Evolutionary conservation across 2,797 vertebrate genomes (phyloP).

Genomic region (Sciurus vulgaris): DNA sequence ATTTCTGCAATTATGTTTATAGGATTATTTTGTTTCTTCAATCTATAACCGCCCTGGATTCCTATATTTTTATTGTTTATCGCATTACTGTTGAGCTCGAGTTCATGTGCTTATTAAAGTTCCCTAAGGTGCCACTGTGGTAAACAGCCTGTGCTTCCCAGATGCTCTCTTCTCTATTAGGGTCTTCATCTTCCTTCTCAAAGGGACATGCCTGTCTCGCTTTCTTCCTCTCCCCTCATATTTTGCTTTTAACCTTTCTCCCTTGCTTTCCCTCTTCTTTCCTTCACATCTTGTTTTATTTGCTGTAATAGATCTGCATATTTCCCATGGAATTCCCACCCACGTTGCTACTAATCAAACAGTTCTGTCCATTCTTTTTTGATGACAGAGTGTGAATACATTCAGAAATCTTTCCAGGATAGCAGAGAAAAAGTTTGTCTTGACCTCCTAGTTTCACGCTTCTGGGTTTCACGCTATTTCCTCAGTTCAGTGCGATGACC

Average conservation of each 20-base stretch:
- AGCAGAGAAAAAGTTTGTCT: not conserved
- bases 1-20: not conserved
- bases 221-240: not conserved
- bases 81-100: not conserved
- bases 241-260: not conserved
- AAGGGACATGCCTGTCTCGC: not conserved
- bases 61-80: not conserved
- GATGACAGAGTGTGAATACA: not conserved
- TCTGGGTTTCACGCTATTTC: not conserved
- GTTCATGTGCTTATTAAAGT: not conserved
- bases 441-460: not conserved
- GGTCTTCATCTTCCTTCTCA: not conserved
- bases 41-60: not conserved
- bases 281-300: not conserved
- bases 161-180: not conserved
- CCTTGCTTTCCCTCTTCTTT: not conserved
- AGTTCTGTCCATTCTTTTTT: not conserved
- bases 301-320: not conserved
- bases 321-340: not conserved
- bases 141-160: not conserved
- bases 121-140: not conserved
- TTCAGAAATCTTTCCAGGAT: not conserved
- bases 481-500: not conserved
- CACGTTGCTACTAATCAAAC: not conserved
- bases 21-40: not conserved